These are phyloP conservation scores for Pseudococcus longispinus DNA, from an alignment of 2,888 invertebrate genomes.

Conservation along the genomic window DNA sequence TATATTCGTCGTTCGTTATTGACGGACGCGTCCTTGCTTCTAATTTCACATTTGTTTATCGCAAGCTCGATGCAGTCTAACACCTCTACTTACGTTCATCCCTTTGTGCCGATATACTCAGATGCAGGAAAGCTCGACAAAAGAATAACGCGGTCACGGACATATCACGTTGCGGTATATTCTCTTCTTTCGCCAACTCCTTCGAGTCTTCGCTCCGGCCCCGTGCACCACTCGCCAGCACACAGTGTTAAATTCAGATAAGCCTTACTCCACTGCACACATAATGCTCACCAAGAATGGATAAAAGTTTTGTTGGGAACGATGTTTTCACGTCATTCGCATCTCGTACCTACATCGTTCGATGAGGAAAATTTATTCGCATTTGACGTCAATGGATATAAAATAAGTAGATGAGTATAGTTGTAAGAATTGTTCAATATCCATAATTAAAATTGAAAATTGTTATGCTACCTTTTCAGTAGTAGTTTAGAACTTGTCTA, in stretches of 20 bases:
- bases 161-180: conserved; percentile 39
- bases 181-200: neutral
- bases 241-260: neutral
- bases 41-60: neutral
- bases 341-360: no score
- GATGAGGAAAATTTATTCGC: no score
- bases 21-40: neutral
- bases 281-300: no score
- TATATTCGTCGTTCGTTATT: neutral
- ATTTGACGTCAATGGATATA: no score
- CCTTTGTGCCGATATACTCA: neutral
- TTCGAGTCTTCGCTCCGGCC: neutral
- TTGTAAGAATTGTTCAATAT: no score
- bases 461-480: no score
- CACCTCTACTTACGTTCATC: neutral
- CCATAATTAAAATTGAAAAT: no score
- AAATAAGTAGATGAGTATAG: no score
- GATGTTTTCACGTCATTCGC: no score
- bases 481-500: no score
- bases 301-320: no score
- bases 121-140: neutral
- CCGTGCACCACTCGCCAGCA: neutral
- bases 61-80: neutral
- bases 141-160: conserved; percentile 50
- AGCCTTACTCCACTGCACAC: neutral